Base-by-base conservation (phyloP, 2,888 invertebrate species). In the Mythimna albipuncta region DNA sequence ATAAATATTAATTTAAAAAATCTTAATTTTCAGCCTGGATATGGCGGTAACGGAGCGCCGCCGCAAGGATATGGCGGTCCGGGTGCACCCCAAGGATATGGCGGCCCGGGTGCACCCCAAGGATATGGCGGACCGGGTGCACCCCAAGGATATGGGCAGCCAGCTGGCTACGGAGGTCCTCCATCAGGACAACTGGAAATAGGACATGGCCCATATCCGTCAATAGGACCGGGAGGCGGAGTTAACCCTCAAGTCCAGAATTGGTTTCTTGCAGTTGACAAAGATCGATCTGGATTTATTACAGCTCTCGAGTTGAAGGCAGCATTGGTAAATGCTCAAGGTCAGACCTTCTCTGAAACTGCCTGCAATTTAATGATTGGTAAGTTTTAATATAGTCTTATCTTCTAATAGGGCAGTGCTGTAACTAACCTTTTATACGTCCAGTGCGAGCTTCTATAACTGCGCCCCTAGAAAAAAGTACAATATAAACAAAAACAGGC, bases 321-420 rank as follows among this genome's bases (percentile, higher is more conserved):
- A 10, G 99, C 99, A 0, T 94, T 99, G 57, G 97, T 98, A 32
- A 99, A 98, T 94, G 98, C 98, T 32, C 98, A 98, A 92, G 99
- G 99, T 19, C 97, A 98, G 85, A 97, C 97, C 77, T 98, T 98
- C 92, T 98, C 98, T 6, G 98, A 98, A 85, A 97, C 97, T 75
- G 98, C 98, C 11, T 99, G 99, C 91, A 97, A 97, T 85, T 96
- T 99, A 44, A 99, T 99, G 99, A 98, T 99, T 85, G 97, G 98
- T 98, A 93, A 90, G 92, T 83, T 64, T 68, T 21, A 44, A 44
- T 62, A 9, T 19, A 41, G 16, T 44, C 11, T 10, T 38, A 19
- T 21, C 44, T 44, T 13, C 0, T 44, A 13, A 9, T 38, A 38
- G 38, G 38, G 7, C 38, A 38, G 38, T 7, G 38, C 38, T 7